Evolutionary conservation across 2,797 vertebrate genomes (phyloP).

Genomic region (Epinephelus awoara): DNA sequence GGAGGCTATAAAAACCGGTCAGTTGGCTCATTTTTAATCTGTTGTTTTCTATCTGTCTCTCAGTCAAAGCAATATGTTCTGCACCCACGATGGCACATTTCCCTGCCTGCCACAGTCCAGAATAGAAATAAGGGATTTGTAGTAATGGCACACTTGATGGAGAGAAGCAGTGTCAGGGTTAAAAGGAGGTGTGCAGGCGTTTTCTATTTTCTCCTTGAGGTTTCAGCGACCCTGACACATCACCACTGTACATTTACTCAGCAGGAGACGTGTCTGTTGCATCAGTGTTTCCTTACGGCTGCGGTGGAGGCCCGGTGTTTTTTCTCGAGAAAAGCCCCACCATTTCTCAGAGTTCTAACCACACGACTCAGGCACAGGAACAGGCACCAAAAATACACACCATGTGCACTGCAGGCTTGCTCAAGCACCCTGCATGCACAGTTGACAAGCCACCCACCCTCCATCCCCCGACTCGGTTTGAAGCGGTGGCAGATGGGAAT

Average conservation of each 20-base stretch:
- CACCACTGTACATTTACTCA: slow-evolving; percentile 42
- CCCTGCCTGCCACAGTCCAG: background rate
- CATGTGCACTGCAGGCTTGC: slow-evolving; percentile 41
- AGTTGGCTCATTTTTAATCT: slow-evolving; percentile 6
- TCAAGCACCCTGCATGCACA: slow-evolving; percentile 33
- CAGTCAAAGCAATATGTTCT: background rate
- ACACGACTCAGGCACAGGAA: slow-evolving; percentile 31
- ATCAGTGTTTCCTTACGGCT: slow-evolving; percentile 53
- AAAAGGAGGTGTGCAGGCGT: slow-evolving; percentile 8
- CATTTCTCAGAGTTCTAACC: slow-evolving; percentile 50
- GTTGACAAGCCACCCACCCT: slow-evolving; percentile 4
- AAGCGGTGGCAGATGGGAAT: slow-evolving; percentile 59
- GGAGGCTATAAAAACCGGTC: background rate
- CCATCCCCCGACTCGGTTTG: slow-evolving; percentile 31
- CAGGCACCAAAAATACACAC: slow-evolving; percentile 49
- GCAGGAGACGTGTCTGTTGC: slow-evolving; percentile 45
- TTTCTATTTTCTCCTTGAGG: slow-evolving; percentile 19
- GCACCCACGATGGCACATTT: background rate
- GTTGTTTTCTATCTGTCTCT: background rate
- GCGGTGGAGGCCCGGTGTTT: slow-evolving; percentile 9
- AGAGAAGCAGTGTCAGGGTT: background rate
- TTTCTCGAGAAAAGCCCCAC: slow-evolving; percentile 22
- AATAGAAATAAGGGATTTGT: background rate
- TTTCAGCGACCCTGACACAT: slow-evolving; percentile 49
- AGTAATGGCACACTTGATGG: background rate